phyloP scores from a whole-genome alignment of 2,113 vertebrate genomes.

The Mustela nigripes region DNA sequence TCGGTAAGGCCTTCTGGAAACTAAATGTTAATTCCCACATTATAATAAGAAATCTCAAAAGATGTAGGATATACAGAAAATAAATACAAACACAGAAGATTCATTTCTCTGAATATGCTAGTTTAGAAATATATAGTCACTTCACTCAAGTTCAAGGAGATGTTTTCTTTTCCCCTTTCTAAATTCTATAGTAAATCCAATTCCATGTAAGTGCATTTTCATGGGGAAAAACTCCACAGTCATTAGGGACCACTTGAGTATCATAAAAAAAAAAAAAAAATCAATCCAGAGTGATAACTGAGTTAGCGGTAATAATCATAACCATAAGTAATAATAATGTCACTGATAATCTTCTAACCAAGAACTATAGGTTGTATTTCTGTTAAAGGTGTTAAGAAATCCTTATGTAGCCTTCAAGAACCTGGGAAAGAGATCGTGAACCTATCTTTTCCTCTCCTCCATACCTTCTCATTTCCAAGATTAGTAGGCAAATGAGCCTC shows the following conservation, averaged over 20 bases:
- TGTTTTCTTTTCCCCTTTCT: not conserved
- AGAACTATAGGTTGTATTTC: not conserved
- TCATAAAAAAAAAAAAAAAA: not conserved
- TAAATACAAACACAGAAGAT: not conserved
- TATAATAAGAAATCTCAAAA: not conserved
- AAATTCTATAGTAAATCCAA: not conserved
- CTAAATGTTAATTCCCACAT: not conserved
- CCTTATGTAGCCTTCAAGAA: not conserved
- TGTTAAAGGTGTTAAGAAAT: not conserved
- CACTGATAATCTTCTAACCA: not conserved
- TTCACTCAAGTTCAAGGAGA: not conserved
- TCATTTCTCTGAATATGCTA: not conserved
- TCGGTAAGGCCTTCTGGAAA: not conserved
- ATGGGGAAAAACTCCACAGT: not conserved
- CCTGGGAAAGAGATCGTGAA: not conserved
- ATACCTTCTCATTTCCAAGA: not conserved
- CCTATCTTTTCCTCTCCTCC: not conserved
- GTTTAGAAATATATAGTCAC: not conserved
- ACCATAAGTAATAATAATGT: not conserved
- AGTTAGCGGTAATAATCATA: not conserved
- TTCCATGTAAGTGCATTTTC: not conserved
- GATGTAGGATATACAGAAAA: not conserved
- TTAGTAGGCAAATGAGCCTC: not conserved
- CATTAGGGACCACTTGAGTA: not conserved
- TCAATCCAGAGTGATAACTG: not conserved